Conservation (phyloP, 2,888 invertebrate genomes). For the Drosophila parthenogenetica region DNA sequence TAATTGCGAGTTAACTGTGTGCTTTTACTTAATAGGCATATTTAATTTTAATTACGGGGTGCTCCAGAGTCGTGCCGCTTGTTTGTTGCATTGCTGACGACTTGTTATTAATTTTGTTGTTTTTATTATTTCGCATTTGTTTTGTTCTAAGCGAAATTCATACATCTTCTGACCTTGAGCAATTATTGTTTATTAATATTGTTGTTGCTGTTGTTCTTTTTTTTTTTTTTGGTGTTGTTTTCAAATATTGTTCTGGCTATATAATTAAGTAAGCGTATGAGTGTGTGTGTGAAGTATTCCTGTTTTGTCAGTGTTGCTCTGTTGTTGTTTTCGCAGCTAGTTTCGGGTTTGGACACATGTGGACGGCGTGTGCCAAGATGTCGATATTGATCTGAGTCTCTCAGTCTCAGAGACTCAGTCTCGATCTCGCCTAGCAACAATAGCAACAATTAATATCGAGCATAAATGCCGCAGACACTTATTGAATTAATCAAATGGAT, state of each 20-base stretch:
- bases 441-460: slow-evolving; percentile 35
- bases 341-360: slow-evolving; percentile 29
- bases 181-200: slow-evolving; percentile 75
- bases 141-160: slow-evolving; percentile 67
- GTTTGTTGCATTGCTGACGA: not conserved
- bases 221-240: slow-evolving; percentile 23
- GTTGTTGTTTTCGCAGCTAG: slow-evolving; percentile 27
- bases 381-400: slow-evolving; percentile 11
- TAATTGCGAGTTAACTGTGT: not conserved
- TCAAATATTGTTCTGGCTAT: slow-evolving; percentile 9
- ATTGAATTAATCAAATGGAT: slow-evolving; percentile 54
- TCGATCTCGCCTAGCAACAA: slow-evolving; percentile 41
- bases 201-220: slow-evolving; percentile 33
- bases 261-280: slow-evolving; percentile 4
- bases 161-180: slow-evolving; percentile 64
- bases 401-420: slow-evolving; percentile 13
- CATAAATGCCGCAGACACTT: slow-evolving; percentile 5
- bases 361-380: slow-evolving; percentile 48
- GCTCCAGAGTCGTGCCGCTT: not conserved
- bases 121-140: slow-evolving; percentile 56
- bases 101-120: slow-evolving; percentile 28
- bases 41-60: slow-evolving; percentile 10
- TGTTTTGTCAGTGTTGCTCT: slow-evolving; percentile 16
- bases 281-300: slow-evolving; percentile 19
- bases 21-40: too few relatives aligned